Percentiles rank a stretch among this genome's conserved stretches.
Conservation (phyloP, 2,113 vertebrate species). For the Salvelinus fontinalis region DNA sequence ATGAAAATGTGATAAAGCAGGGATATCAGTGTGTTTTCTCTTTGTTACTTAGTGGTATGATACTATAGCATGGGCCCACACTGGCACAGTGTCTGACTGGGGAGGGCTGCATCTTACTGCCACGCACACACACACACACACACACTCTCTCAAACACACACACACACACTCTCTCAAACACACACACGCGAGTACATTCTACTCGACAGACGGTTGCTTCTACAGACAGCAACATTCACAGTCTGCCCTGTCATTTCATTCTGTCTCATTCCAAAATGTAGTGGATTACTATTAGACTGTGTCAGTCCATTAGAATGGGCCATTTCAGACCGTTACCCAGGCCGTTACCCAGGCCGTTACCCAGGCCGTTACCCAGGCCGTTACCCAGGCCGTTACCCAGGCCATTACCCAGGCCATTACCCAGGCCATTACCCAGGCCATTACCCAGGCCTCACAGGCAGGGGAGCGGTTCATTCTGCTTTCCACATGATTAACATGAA, state of each 20-base stretch:
- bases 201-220: neutral
- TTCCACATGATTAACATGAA: conserved; percentile 33
- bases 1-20: conserved; percentile 70
- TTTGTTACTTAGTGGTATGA: conserved; percentile 37
- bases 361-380: too few relatives aligned
- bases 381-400: too few relatives aligned
- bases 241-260: conserved; percentile 9
- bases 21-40: conserved; percentile 45
- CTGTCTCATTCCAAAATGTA: neutral
- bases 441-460: neutral
- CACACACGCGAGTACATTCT: conserved; percentile 63
- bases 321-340: too few relatives aligned
- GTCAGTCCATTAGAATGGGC: too few relatives aligned
- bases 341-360: too few relatives aligned
- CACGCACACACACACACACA: conserved; percentile 40
- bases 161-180: neutral
- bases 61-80: too few relatives aligned
- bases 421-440: too few relatives aligned
- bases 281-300: too few relatives aligned
- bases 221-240: neutral
- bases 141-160: neutral
- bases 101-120: conserved; percentile 70
- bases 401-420: too few relatives aligned
- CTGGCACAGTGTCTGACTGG: conserved; percentile 51
- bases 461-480: conserved; percentile 10